These are phyloP conservation scores for Echinarachnius parma DNA, from an alignment of 53 echinoderm and acorn worm species.

Conservation along the genomic window DNA sequence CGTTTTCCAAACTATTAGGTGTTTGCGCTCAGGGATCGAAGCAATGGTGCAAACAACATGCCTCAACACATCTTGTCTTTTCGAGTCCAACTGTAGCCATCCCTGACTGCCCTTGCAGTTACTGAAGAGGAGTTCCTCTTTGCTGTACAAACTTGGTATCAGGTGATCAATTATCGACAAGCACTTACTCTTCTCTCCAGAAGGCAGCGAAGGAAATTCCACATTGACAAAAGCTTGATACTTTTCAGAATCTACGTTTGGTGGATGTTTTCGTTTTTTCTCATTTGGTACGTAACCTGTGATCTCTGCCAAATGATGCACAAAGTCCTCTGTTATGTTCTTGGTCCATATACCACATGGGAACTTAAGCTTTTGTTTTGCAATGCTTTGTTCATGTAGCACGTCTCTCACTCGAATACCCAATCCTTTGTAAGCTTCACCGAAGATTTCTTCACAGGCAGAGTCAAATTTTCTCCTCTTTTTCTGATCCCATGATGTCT, in stretches of 20 bases:
- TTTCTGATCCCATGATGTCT: neutral
- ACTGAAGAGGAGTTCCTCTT: constrained; percentile 19
- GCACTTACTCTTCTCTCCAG: constrained; percentile 25
- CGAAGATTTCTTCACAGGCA: neutral
- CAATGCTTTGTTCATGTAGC: neutral
- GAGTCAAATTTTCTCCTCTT: neutral
- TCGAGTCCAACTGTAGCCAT: constrained; percentile 13
- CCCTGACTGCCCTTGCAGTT: constrained; percentile 4
- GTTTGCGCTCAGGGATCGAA: neutral
- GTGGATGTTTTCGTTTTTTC: too few species aligned
- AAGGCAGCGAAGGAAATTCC: constrained; percentile 32
- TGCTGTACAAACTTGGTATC: constrained; percentile 10
- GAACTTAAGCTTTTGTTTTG: constrained; percentile 2
- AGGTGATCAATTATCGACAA: constrained; percentile 13
- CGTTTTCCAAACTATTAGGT: neutral
- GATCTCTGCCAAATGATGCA: too few species aligned
- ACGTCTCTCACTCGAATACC: neutral
- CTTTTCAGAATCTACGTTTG: too few species aligned
- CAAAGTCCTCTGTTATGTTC: neutral
- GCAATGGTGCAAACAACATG: constrained; percentile 25
- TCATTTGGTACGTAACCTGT: too few species aligned
- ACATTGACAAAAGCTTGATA: constrained; percentile 12
- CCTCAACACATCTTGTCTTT: constrained; percentile 9
- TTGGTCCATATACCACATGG: constrained; percentile 7
- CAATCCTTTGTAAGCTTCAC: neutral